A percentile compares a stretch with the other conserved stretches of the same genome.
These are phyloP conservation scores for Mohoua ochrocephala DNA, from an alignment of 2,113 vertebrate species.

Conservation along the genomic window DNA sequence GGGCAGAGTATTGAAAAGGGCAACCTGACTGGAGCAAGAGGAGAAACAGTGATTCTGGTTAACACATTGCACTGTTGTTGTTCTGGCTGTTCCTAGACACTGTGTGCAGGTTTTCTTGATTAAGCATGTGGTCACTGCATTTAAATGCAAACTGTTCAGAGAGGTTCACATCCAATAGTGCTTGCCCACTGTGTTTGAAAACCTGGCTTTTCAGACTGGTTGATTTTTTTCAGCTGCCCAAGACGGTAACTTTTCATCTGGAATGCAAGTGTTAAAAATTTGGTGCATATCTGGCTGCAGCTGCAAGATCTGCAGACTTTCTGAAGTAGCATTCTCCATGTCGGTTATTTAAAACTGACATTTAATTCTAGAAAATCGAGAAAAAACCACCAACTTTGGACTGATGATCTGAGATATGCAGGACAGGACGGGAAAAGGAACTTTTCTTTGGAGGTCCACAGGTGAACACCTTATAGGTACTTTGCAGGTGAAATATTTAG, in stretches of 20 bases:
- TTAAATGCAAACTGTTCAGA: neutral
- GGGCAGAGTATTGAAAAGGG: neutral
- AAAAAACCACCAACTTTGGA: neutral
- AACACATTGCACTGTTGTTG: neutral
- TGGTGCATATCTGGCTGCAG: neutral
- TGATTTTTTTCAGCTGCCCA: neutral
- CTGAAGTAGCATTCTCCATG: neutral
- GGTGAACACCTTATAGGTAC: neutral
- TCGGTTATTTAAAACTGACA: neutral
- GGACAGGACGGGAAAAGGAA: neutral
- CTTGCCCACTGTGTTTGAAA: neutral
- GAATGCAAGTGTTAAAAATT: neutral
- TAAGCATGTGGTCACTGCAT: neutral
- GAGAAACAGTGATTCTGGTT: neutral
- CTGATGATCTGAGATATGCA: neutral
- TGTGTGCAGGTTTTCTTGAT: neutral
- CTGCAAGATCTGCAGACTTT: neutral
- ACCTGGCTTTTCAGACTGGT: neutral
- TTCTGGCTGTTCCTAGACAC: neutral
- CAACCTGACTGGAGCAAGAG: neutral
- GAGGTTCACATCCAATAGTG: neutral
- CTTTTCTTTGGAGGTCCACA: neutral
- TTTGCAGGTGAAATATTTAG: neutral
- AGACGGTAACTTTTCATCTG: neutral
- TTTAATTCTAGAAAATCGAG: neutral